Evolutionary conservation across 1,140 invertebrate genomes (phyloP).

Genomic region (Drosophila biarmipes): DNA sequence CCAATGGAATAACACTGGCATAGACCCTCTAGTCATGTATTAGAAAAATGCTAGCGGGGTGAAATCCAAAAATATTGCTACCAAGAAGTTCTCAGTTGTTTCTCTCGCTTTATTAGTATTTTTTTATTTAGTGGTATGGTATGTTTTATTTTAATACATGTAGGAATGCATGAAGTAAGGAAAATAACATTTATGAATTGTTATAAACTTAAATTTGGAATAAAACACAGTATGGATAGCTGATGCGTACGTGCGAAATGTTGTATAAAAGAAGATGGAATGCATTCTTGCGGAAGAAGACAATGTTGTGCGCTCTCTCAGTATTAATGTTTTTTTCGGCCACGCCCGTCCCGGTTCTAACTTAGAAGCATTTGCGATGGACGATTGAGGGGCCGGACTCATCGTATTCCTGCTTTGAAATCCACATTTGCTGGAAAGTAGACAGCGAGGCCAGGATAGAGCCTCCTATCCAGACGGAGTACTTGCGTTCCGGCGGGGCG

Average conservation of each 20-base stretch:
- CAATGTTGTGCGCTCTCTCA: slow-evolving; percentile 9
- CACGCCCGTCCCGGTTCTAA: slow-evolving; percentile 71
- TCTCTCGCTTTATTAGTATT: slow-evolving; percentile 73
- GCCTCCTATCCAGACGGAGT: slow-evolving; percentile 95
- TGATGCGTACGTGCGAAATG: slow-evolving; percentile 54
- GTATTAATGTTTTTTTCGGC: slow-evolving; percentile 59
- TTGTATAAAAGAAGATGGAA: slow-evolving; percentile 36
- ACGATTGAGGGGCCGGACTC: slow-evolving; percentile 97
- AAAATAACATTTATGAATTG: slow-evolving; percentile 59
- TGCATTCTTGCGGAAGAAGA: slow-evolving; percentile 27
- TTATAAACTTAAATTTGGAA: slow-evolving; percentile 66
- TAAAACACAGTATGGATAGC: slow-evolving; percentile 56
- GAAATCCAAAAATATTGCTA: slow-evolving; percentile 2
- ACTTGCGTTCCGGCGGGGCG: slow-evolving; percentile 95
- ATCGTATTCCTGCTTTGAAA: slow-evolving; percentile 97
- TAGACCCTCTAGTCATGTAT: slow-evolving; percentile 22
- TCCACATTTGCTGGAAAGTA: slow-evolving; percentile 98
- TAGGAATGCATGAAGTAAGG: slow-evolving; percentile 64
- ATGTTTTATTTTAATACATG: slow-evolving; percentile 52
- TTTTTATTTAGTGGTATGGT: slow-evolving; percentile 56
- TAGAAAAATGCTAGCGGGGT: background rate
- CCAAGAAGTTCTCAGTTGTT: slow-evolving; percentile 61
- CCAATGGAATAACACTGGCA: slow-evolving; percentile 22
- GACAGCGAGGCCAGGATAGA: slow-evolving; percentile 94
- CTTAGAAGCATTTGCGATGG: slow-evolving; percentile 98